Base-by-base conservation (phyloP, 2,888 invertebrate genomes). In the Chaitophorus viminalis region DNA sequence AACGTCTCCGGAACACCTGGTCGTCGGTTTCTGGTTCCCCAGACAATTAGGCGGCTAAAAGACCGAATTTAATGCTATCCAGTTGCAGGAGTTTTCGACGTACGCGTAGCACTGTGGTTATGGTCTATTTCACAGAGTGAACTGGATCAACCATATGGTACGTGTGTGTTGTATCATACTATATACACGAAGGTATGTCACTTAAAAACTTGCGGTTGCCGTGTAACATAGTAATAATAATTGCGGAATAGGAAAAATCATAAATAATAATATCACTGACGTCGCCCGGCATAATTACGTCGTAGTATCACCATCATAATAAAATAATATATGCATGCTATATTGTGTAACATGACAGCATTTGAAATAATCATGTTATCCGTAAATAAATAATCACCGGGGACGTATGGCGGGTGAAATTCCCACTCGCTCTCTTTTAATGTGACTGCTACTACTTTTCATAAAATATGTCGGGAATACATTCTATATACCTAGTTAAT, bases 71-170 rank as follows among this genome's bases (percentile, higher is more conserved):
- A 76, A 75, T 65, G 31, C 39, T 11, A 33, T 76, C 36, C n/a
- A 74, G 18, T 46, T 11, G 39, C 54, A 1, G 70, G 70, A 11
- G 33, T 52, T 33, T 70, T 68, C 31, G 33, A 77, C 72, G 33
- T 70, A 46, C 46, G 1, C 54, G 33, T 25, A 3, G 39, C 33
- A 36, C 8, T 79, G 78, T 3, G 78, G 86, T 72, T 78, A 60
- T 25, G 78, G 86, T 86, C 78, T 72, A 78, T 78, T 78, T 86
- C 65, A 85, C 70, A 70, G n/a, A n/a, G 17, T 4, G 31, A 33
- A 77, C 78, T 72, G 86, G 78, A 86, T 86, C 39, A 54, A 25
- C 78, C 86, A 86, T 79, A 78, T 86, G 86, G 86, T 36, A 29
- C 70, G 39, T 17, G 70, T 31, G 17, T 21, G 17, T n/a, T 14